Evolutionary conservation across 2,797 vertebrate species (phyloP), one percentile per base, ranked within the genome.

Genomic region (Cuculus canorus): DNA sequence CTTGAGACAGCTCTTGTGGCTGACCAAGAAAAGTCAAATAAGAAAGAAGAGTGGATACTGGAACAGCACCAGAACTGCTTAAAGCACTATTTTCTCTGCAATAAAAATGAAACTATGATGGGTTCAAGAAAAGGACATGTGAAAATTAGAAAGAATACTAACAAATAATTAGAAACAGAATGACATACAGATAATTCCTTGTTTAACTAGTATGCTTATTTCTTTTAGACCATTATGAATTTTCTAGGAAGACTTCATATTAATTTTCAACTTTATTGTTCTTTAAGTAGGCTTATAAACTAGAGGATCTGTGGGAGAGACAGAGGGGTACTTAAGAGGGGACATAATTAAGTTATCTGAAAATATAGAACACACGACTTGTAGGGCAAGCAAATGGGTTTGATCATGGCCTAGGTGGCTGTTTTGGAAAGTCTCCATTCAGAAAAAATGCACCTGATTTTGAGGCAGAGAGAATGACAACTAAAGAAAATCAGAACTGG

Each of bases 111-210:
- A 92, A 77, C 5, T 27, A 12, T 52, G 4, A 18, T 30, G 4
- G 1, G 13, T 68, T 85, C n/a, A 64, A n/a, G 60, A 61, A 79
- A 70, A 71, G 15, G 8, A 37, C 2, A 9, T 14, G 6, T 33
- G 30, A 78, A 90, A 93, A 90, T 81, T 5, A 82, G 35, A 75
- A 77, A 25, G 6, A 81, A 41, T 2, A 12, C 4, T 56, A 22
- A 66, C 5, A 82, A 82, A 82, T 70, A 16, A 35, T n/a, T 69
- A 43, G 7, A 16, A 61, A 80, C 6, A 81, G 14, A 45, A 33
- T 53, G 39, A 64, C 7, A 30, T 28, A 22, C 0, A 0, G 2
- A 41, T 57, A 71, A 71, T 22, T 63, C 4, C 4, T n/a, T 78
- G 45, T 59, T 85, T 76, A 76, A 54, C 17, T 18, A 1, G 11